Conservation (phyloP, 2,797 vertebrate species). For the Denticeps clupeoides region DNA sequence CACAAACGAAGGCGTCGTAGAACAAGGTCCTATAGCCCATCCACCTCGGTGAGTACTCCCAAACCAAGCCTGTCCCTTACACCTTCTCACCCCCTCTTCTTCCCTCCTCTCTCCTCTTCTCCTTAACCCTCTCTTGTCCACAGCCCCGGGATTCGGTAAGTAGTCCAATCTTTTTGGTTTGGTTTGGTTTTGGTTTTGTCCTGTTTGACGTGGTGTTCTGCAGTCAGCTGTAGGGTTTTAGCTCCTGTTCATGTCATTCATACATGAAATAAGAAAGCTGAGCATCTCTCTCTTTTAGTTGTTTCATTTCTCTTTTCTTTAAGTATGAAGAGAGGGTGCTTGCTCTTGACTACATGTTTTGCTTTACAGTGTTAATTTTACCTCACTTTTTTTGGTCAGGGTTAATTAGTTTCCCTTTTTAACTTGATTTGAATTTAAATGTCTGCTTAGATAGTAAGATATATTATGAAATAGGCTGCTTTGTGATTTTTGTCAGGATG, state of each 20-base stretch:
- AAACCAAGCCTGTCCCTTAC: too few relatives aligned
- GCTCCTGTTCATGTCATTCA: neutral
- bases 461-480: conserved; percentile 58
- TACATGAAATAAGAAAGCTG: neutral
- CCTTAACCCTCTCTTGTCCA: conserved; percentile 52
- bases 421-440: neutral
- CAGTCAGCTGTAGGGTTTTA: conserved; percentile 16
- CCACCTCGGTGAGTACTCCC: conserved; percentile 95
- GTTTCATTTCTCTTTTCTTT: neutral
- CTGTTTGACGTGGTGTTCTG: conserved; percentile 21
- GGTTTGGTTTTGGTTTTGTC: conserved; percentile 37
- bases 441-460: conserved; percentile 50
- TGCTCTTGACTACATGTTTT: neutral
- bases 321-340: neutral
- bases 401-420: neutral
- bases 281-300: conserved; percentile 2
- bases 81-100: conserved; percentile 45
- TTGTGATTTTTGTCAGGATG: conserved; percentile 59
- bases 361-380: neutral
- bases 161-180: conserved; percentile 59
- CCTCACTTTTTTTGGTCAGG: neutral
- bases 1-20: conserved; percentile 90
- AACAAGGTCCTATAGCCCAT: conserved; percentile 94
- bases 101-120: conserved; percentile 33
- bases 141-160: conserved; percentile 70